Evolutionary conservation across 2,797 vertebrate genomes (phyloP).

Genomic region (Enteromius thamalakanensis): DNA sequence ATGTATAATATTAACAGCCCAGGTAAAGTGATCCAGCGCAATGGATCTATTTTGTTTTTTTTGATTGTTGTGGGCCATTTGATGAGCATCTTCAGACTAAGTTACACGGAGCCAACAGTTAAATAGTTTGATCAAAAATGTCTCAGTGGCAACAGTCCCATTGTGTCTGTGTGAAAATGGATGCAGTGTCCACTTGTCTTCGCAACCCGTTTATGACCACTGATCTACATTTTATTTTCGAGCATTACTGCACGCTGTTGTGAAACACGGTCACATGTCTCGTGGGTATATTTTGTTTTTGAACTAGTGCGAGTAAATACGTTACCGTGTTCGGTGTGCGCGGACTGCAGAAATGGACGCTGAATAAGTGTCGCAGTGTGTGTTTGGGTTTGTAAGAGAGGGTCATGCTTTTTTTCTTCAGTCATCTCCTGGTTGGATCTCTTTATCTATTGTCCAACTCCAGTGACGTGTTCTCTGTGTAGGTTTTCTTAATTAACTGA

Average conservation of each 20-base stretch:
- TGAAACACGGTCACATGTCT: background rate
- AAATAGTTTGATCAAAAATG: constrained; percentile 12
- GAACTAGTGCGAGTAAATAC: background rate
- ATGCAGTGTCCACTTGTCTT: background rate
- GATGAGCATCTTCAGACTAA: constrained; percentile 58
- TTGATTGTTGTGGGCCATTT: constrained; percentile 61
- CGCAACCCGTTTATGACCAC: background rate
- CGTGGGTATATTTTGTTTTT: background rate
- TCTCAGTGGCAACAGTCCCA: constrained; percentile 24
- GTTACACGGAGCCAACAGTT: constrained; percentile 59
- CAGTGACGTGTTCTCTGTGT: constrained; percentile 70
- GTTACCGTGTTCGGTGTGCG: background rate
- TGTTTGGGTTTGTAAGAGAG: constrained; percentile 1
- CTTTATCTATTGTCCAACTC: constrained; percentile 31
- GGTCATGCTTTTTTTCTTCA: background rate
- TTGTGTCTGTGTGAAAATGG: constrained; percentile 41
- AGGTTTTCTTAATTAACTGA: constrained; percentile 89
- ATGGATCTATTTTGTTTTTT: constrained; percentile 70
- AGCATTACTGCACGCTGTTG: background rate
- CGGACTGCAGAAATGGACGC: background rate
- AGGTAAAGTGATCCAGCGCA: constrained; percentile 69
- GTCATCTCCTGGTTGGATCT: background rate
- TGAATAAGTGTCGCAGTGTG: constrained; percentile 1
- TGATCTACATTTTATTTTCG: background rate
- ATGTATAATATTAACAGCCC: constrained; percentile 72